Conservation (phyloP, 2,797 vertebrate species). For the Oceanodroma leucorhoa region DNA sequence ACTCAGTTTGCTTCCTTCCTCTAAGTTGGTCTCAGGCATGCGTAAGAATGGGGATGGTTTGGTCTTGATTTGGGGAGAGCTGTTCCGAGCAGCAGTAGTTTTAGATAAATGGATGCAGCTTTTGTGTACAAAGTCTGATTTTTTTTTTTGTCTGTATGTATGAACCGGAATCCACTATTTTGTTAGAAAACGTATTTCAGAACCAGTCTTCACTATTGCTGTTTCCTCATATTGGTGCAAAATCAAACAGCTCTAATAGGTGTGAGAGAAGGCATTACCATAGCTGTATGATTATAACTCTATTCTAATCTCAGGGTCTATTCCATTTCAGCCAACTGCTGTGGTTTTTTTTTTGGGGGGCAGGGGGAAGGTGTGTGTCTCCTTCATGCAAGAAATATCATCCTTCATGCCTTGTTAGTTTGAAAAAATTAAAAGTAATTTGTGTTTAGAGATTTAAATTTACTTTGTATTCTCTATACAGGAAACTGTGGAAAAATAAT, state of each 20-base stretch:
- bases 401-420: neutral
- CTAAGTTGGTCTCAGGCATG: neutral
- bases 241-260: neutral
- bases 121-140: neutral
- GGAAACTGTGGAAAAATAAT: neutral
- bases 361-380: fast-evolving
- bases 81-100: neutral
- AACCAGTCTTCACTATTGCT: neutral
- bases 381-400: neutral
- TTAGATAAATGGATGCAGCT: neutral
- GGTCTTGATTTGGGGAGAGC: neutral
- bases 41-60: neutral
- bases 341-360: no score
- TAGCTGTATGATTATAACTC: neutral
- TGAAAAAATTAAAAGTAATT: neutral
- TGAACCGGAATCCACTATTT: neutral
- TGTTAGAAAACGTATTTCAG: neutral
- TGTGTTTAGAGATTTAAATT: neutral
- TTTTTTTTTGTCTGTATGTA: neutral
- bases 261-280: neutral
- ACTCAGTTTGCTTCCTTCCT: neutral
- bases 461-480: neutral
- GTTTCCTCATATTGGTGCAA: neutral
- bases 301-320: neutral
- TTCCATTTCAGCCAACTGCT: neutral